Base-by-base conservation (phyloP, 2,888 invertebrate genomes). In the Dioctria linearis region DNA sequence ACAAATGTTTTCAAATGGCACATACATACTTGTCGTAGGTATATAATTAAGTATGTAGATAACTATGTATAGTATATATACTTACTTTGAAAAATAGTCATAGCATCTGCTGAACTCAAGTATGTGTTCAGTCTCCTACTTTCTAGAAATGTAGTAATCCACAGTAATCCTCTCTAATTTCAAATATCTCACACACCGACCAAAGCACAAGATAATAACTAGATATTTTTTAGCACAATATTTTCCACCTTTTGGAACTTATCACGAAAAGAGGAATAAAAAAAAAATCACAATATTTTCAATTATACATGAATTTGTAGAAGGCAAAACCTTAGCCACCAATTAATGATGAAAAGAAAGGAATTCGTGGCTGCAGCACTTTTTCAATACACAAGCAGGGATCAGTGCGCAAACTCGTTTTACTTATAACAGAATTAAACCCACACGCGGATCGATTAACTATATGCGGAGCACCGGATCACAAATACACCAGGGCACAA, bases 331-430 rank as follows among this genome's bases (percentile, higher is more conserved):
- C 73, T 40, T n/a, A 73, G 59, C 73, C 57, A 73, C 57, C 73
- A 73, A 73, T 73, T 73, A 73, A 57, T 51, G 59, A 73, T 59
- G 57, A 42, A 54, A 54, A 40, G 54, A 59, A 73, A 57, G 59
- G 73, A 73, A 73, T 73, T 73, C 57, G 73, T 57, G 71, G 71
- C 54, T 25, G 40, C 37, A 71, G 54, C 71, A 54, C 67, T 69
- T 51, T 69, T 39, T 25, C 37, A 51, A 43, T 43, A 42, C 59
- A 39, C 73, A 49, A 75, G 40, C 73, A 9, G 37, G 46, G 63
- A 76, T 25, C 63, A 61, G 49, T 76, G 76, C 76, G 76, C 76
- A 76, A 76, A 76, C 76, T 63, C 76, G 76, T 76, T 76, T 76
- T 49, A 40, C 76, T 76, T 49, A 59, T n/a, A 76, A 63, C 63